Evolutionary conservation across 2,888 invertebrate species (phyloP).

Genomic region (Odontomyia ornata): DNA sequence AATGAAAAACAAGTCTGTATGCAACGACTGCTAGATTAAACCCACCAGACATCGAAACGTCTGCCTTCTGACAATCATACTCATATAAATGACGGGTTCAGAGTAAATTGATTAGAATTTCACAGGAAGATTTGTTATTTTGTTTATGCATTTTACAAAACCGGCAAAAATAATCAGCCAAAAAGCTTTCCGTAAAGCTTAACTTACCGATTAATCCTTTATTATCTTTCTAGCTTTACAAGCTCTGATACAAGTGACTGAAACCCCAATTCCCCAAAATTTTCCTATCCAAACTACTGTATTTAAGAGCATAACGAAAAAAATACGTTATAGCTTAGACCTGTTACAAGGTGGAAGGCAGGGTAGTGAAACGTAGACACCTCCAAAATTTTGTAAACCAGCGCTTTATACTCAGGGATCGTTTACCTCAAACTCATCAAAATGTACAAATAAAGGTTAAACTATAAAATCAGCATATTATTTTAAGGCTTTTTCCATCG

Average conservation of each 20-base stretch:
- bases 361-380: too few species aligned
- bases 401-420: too few species aligned
- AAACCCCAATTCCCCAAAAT: slow-evolving; percentile 46
- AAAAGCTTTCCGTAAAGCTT: slow-evolving; percentile 51
- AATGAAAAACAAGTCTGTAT: too few species aligned
- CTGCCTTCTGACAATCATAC: slow-evolving; percentile 28
- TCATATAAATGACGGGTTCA: slow-evolving; percentile 44
- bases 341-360: too few species aligned
- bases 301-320: slow-evolving; percentile 45
- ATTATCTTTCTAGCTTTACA: slow-evolving; percentile 31
- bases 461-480: not conserved
- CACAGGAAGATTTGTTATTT: slow-evolving; percentile 14
- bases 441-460: slow-evolving; percentile 39
- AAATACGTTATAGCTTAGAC: too few species aligned
- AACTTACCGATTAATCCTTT: slow-evolving; percentile 51
- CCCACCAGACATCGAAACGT: slow-evolving; percentile 45
- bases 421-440: slow-evolving; percentile 47
- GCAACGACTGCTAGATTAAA: too few species aligned
- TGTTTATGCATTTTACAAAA: slow-evolving; percentile 44
- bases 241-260: slow-evolving; percentile 30
- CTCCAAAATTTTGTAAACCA: too few species aligned
- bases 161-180: slow-evolving; percentile 48
- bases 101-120: slow-evolving; percentile 37
- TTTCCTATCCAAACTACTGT: slow-evolving; percentile 45
- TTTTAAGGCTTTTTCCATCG: not conserved